A percentile compares a stretch with the other conserved stretches of the same genome.
phyloP scores from a whole-genome alignment of 2,888 invertebrate species.

The Pseudococcus jackbeardsleyi region DNA sequence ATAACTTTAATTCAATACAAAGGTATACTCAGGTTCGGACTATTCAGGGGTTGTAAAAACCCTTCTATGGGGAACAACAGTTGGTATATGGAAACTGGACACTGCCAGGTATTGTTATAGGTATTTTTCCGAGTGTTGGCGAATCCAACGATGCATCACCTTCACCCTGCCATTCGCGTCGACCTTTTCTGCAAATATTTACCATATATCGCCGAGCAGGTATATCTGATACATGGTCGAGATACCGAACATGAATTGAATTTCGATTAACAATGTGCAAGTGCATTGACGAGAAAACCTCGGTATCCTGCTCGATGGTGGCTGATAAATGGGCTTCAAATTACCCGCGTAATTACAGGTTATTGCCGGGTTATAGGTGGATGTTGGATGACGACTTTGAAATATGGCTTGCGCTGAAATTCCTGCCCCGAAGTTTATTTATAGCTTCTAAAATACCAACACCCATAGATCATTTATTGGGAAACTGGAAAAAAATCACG shows the following conservation, averaged over 20 bases:
- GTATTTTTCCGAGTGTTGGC: background rate
- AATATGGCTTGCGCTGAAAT: slow-evolving; percentile 24
- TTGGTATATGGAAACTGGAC: background rate
- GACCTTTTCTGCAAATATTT: slow-evolving; percentile 19
- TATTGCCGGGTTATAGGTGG: slow-evolving; percentile 9
- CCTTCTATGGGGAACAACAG: background rate
- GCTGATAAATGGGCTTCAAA: slow-evolving; percentile 28
- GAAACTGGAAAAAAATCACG: background rate
- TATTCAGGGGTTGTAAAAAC: background rate
- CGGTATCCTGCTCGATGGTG: background rate
- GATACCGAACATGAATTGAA: background rate
- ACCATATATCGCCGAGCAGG: slow-evolving; percentile 1
- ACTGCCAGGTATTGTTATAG: background rate
- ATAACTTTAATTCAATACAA: background rate
- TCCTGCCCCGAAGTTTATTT: slow-evolving; percentile 3
- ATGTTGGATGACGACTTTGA: slow-evolving; percentile 17
- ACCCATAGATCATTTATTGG: slow-evolving; percentile 30
- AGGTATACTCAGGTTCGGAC: background rate
- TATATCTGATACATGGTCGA: background rate
- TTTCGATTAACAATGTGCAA: background rate
- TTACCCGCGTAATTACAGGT: slow-evolving; percentile 41
- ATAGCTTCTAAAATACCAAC: background rate
- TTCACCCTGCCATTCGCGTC: background rate
- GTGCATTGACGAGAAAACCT: background rate
- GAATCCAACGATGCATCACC: background rate